A percentile compares a stretch with the other conserved stretches of the same genome.
These are phyloP conservation scores for Drosophila pegasa DNA, from an alignment of 2,888 invertebrate species.

Conservation along the genomic window DNA sequence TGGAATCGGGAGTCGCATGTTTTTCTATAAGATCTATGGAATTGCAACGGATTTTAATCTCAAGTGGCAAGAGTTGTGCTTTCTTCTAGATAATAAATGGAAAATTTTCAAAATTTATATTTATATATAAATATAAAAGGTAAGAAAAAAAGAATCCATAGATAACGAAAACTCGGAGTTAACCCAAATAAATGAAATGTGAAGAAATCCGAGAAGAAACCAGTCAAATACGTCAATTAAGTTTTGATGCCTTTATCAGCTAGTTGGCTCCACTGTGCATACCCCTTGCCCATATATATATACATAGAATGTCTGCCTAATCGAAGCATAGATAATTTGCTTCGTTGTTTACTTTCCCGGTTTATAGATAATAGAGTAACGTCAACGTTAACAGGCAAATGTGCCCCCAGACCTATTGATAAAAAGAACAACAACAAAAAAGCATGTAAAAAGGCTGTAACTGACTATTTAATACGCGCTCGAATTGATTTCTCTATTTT, in stretches of 20 bases:
- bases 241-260: neutral
- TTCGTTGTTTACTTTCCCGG: slow-evolving; percentile 72
- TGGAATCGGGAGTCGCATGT: slow-evolving; percentile 10
- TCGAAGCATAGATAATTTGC: slow-evolving; percentile 75
- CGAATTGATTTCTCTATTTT: too few species aligned
- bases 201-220: neutral
- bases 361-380: slow-evolving; percentile 68
- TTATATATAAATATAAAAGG: neutral
- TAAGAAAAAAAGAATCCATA: neutral
- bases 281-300: neutral
- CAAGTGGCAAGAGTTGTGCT: slow-evolving; percentile 3
- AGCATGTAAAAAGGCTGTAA: neutral
- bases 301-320: slow-evolving; percentile 49
- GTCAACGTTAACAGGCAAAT: slow-evolving; percentile 38
- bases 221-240: neutral
- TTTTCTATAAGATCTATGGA: slow-evolving; percentile 4
- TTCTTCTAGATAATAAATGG: slow-evolving; percentile 8
- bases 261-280: slow-evolving; percentile 44
- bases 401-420: slow-evolving; percentile 62
- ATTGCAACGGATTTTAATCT: slow-evolving; percentile 14
- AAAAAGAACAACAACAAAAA: slow-evolving; percentile 33
- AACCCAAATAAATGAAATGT: slow-evolving; percentile 1
- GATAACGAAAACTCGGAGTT: neutral
- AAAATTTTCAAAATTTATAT: neutral
- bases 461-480: neutral